Base-by-base conservation (phyloP, 2,797 vertebrate genomes). In the Lepidocolaptes lacrymiger region DNA sequence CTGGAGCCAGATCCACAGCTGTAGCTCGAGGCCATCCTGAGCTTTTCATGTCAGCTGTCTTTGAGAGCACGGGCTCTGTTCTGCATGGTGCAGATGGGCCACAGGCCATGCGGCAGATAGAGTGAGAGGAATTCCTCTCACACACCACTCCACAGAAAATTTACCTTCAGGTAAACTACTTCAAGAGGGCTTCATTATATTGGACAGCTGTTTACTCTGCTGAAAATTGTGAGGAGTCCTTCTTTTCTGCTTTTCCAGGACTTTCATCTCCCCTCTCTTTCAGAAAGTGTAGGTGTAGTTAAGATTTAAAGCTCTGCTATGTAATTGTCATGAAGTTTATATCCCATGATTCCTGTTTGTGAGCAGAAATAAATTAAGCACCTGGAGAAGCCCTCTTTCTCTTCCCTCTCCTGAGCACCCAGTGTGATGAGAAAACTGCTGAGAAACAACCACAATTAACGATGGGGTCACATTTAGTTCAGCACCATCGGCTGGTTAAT, bases 381-480 rank as follows among this genome's bases (percentile, higher is more conserved):
- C 91, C 64, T 89, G 74, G 88, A 86, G 78, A 72, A 94, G 72
- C 49, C 56, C 72, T 52, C 81, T 93, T 89, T 87, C 82, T 94
- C 83, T 93, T 73, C 59, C 43, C 80, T 91, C 61, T 91, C 74
- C 72, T 2, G 16, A 80, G 92, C 93, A 90, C 89, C 84, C 91
- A 94, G 66, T 64, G 67, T 66, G 85, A 94, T 97, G 97, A 97
- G 96, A 98, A 94, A 98, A 96, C 95, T 93, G 91, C 97, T 88
- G 88, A 97, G 97, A 97, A 98, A 97, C 96, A 97, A 94, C 92
- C 94, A 97, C 97, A 97, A 97, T 97, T 96, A 98, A 96, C 6
- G 94, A 84, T 36, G 84, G 97, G 98, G 97, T 98, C 97, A 97
- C 87, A 36, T 85, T 98, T 97, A 98, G 98, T 98, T 98, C 98